Evolutionary conservation across 1,140 invertebrate genomes (phyloP).

Genomic region (Euura saliciscinereae): DNA sequence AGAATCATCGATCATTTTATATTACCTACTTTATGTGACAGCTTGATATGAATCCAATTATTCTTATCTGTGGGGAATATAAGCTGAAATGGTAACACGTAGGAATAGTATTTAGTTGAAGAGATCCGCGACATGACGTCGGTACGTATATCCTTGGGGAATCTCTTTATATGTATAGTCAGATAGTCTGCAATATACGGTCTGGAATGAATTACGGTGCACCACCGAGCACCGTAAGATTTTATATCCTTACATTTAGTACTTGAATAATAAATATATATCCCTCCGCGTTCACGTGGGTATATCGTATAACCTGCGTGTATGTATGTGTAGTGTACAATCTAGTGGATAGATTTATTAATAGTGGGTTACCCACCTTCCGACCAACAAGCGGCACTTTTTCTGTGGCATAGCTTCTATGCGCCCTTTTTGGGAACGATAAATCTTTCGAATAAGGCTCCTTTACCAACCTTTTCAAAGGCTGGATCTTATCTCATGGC

Average conservation of each 20-base stretch:
- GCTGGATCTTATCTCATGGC: constrained; percentile 11
- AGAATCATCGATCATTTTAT: too few species aligned
- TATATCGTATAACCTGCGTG: background rate
- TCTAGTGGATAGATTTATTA: background rate
- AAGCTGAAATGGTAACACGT: background rate
- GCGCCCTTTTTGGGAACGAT: constrained; percentile 27
- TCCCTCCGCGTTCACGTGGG: background rate
- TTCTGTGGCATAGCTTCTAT: background rate
- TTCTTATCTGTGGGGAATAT: background rate
- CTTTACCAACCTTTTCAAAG: constrained; percentile 11
- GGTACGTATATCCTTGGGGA: background rate
- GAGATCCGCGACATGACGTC: background rate
- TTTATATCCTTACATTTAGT: background rate
- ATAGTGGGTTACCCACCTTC: background rate
- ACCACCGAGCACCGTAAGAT: background rate
- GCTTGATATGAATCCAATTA: too few species aligned
- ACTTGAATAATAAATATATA: constrained; percentile 2
- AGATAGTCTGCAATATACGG: too few species aligned
- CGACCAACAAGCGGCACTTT: constrained; percentile 2
- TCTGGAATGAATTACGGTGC: background rate
- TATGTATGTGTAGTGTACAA: background rate
- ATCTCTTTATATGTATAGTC: background rate
- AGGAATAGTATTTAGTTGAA: background rate
- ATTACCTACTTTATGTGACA: too few species aligned
- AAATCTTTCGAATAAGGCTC: constrained; percentile 33